These are phyloP conservation scores for Loriculus beryllinus DNA, from an alignment of 2,797 vertebrate species.

Conservation along the genomic window DNA sequence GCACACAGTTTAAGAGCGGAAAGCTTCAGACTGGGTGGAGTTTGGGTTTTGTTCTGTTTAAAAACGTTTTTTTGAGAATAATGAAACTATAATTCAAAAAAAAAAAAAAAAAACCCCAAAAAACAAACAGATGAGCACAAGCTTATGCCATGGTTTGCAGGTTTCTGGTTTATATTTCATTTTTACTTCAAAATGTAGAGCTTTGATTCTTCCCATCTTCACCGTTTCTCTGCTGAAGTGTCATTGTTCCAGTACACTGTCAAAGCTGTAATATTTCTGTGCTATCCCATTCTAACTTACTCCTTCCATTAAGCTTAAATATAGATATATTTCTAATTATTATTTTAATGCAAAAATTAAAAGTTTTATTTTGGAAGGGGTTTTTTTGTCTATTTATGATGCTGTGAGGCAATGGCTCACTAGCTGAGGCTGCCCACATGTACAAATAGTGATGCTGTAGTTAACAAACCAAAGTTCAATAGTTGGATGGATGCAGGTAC, in stretches of 20 bases:
- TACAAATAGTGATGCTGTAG: not conserved
- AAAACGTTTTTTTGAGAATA: not conserved
- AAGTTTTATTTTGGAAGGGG: not conserved
- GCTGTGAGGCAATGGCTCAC: not conserved
- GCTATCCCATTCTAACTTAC: not conserved
- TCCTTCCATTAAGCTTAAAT: not conserved
- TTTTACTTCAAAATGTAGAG: not conserved
- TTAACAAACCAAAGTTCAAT: not conserved
- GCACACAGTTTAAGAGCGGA: not conserved
- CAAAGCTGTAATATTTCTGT: not conserved
- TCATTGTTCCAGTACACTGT: fast-evolving
- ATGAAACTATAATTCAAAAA: not conserved
- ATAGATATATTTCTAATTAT: not conserved
- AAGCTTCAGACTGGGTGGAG: not conserved
- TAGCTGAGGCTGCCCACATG: not conserved
- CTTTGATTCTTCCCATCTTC: not conserved
- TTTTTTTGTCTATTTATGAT: not conserved
- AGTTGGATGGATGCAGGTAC: not conserved
- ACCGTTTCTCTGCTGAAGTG: not conserved
- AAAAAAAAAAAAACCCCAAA: not conserved
- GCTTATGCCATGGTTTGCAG: too few relatives aligned
- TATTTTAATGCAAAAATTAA: not conserved
- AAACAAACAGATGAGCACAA: not conserved
- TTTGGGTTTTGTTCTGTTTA: not conserved
- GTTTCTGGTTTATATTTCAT: not conserved